A percentile compares a stretch with the other conserved stretches of the same genome.
phyloP scores from a whole-genome alignment of 2,797 vertebrate species.

The Fistularia tabacaria region DNA sequence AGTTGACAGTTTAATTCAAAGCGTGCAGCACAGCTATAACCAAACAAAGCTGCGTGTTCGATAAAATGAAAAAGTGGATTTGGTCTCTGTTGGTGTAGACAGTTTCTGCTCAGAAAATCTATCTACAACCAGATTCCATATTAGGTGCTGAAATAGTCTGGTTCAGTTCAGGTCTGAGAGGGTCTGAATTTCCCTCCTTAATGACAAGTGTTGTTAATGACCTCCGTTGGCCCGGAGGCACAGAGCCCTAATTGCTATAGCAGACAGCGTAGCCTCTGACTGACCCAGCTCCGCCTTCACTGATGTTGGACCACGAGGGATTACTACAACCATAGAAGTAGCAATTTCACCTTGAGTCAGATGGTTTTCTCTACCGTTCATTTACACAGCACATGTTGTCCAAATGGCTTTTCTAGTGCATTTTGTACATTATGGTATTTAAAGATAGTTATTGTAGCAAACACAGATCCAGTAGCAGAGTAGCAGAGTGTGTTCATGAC shows the following conservation, averaged over 20 bases:
- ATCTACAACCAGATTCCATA: slow-evolving; percentile 27
- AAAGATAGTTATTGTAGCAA: slow-evolving; percentile 24
- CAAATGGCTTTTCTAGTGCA: not conserved
- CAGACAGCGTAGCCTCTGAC: slow-evolving; percentile 65
- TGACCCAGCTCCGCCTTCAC: slow-evolving; percentile 63
- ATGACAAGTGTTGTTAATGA: slow-evolving; percentile 70
- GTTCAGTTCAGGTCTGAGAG: slow-evolving; percentile 37
- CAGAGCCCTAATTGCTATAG: slow-evolving; percentile 61
- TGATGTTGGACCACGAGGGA: slow-evolving; percentile 45
- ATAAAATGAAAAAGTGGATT: too few species aligned
- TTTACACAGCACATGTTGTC: slow-evolving; percentile 9
- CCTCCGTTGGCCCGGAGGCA: slow-evolving; percentile 60
- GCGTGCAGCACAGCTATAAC: too few species aligned
- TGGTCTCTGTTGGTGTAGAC: too few species aligned
- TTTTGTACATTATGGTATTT: slow-evolving; percentile 3
- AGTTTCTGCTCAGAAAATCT: not conserved
- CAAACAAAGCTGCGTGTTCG: too few species aligned
- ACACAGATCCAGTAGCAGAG: slow-evolving; percentile 21
- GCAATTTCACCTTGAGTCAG: slow-evolving; percentile 14
- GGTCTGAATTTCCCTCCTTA: slow-evolving; percentile 47
- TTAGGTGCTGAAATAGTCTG: slow-evolving; percentile 20
- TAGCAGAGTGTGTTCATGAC: slow-evolving; percentile 36
- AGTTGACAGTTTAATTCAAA: not conserved
- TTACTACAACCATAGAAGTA: slow-evolving; percentile 18
- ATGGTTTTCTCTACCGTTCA: slow-evolving; percentile 10